A percentile compares a stretch with the other conserved stretches of the same genome.
These are phyloP conservation scores for Meandrina meandrites DNA, from an alignment of 92 coral and sea anemone species.

Conservation along the genomic window DNA sequence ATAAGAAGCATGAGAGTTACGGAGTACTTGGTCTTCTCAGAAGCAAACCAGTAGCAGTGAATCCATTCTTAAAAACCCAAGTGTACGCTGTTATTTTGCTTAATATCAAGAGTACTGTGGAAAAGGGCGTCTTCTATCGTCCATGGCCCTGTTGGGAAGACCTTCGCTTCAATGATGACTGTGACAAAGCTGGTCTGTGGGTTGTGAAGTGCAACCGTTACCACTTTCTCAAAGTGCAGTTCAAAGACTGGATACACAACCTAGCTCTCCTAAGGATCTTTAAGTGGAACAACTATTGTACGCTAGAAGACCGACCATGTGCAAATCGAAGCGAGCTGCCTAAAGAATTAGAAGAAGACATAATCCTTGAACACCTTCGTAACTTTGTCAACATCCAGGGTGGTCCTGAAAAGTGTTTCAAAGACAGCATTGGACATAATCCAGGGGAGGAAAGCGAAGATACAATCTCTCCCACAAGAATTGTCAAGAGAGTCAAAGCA, in stretches of 20 bases:
- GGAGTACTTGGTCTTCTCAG: conserved; percentile 42
- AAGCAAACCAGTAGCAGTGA: conserved; percentile 25
- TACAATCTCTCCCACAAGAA: neutral
- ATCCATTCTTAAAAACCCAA: conserved; percentile 38
- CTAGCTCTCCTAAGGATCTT: conserved; percentile 14
- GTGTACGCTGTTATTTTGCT: conserved; percentile 49
- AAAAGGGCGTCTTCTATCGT: conserved; percentile 48
- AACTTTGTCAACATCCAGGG: neutral
- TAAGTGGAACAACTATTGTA: conserved; percentile 22
- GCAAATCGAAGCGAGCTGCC: conserved; percentile 16
- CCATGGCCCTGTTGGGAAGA: conserved; percentile 71
- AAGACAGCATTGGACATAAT: conserved; percentile 19
- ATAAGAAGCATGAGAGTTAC: conserved; percentile 29
- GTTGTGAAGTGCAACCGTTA: conserved; percentile 58
- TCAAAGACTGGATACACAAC: conserved; percentile 38
- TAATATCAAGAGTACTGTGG: conserved; percentile 49
- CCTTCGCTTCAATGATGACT: conserved; percentile 62
- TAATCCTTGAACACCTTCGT: conserved; percentile 29
- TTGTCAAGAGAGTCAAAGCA: conserved; percentile 4
- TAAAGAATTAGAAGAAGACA: conserved; percentile 8
- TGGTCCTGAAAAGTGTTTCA: conserved; percentile 29
- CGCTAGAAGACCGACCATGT: neutral
- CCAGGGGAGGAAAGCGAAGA: neutral
- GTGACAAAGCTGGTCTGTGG: conserved; percentile 63
- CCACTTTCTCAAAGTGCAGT: conserved; percentile 36